Conservation (phyloP, 2,888 invertebrate genomes). For the Augochlorella aurata region DNA sequence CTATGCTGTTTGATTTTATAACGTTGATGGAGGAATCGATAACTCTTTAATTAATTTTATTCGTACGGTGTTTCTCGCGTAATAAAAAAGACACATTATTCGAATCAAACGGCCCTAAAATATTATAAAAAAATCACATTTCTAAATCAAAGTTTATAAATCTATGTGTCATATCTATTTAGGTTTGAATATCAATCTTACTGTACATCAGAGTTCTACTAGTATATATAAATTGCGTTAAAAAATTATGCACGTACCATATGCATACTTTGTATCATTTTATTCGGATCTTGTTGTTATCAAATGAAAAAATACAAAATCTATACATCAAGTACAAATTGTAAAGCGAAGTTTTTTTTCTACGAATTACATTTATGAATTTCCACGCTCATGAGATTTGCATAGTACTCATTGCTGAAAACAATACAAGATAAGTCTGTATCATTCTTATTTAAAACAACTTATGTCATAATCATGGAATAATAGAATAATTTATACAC, state of each 20-base stretch:
- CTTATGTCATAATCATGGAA: slow-evolving; percentile 37
- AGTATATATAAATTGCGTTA: slow-evolving; percentile 16
- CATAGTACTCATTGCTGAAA: slow-evolving; percentile 26
- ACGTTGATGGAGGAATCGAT: slow-evolving; percentile 41
- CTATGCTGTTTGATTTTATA: slow-evolving; percentile 65
- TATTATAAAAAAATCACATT: slow-evolving; percentile 32
- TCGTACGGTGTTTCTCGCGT: slow-evolving; percentile 25
- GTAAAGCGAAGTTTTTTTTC: slow-evolving; percentile 38
- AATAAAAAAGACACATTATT: slow-evolving; percentile 24
- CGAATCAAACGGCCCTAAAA: slow-evolving; percentile 52
- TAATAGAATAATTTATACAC: slow-evolving; percentile 48
- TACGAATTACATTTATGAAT: slow-evolving; percentile 26
- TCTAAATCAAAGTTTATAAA: slow-evolving; percentile 50
- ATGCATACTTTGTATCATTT: slow-evolving; percentile 34
- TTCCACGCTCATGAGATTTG: slow-evolving; percentile 22
- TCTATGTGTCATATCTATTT: slow-evolving; percentile 41
- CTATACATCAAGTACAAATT: slow-evolving; percentile 48
- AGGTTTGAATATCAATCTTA: slow-evolving; percentile 36
- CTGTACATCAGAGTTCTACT: slow-evolving; percentile 32
- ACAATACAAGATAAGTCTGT: slow-evolving; percentile 26
- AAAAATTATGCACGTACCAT: slow-evolving; percentile 12
- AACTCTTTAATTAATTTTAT: slow-evolving; percentile 42
- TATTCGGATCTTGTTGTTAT: slow-evolving; percentile 34
- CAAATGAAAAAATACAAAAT: slow-evolving; percentile 5
- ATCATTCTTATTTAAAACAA: slow-evolving; percentile 37